Base-by-base conservation (phyloP, 2,888 invertebrate genomes). In the Ichneumon xanthorius region DNA sequence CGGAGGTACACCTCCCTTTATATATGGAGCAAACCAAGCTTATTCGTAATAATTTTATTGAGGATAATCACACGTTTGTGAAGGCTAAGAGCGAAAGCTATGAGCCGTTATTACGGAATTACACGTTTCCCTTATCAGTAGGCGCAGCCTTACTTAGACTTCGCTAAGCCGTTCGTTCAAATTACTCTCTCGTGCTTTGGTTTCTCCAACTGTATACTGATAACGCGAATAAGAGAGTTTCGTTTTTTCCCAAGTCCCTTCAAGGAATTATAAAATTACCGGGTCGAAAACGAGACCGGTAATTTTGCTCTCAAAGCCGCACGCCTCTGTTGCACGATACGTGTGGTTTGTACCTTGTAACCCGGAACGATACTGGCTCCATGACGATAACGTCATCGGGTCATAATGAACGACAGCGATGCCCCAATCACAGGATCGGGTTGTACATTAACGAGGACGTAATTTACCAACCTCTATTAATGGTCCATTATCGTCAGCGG, bases 61-160 rank as follows among this genome's bases (percentile, higher is more conserved):
- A 68, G 68, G 53, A 73, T 78, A 81, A 78, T 85, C 73, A 53
- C 72, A 81, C 70, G 55, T 61, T 75, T n/a, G 30, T 50, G 61
- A 26, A 63, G 58, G 26, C 14, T 53, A 61, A 33, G 67, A 72
- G 72, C 40, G 40, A 40, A 48, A 81, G 72, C 77, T 75, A 72
- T 50, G 73, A 77, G 72, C 78, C 63, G 67, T 68, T 68, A 81
- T 85, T 81, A 78, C 50, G 71, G 40, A 84, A 80, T 80, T 80
- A 80, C 81, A 71, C 53, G 65, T 33, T 45, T 61, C 50, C 50
- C 81, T 85, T 81, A 85, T 85, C 78, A 61, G 33, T 53, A 61
- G 30, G 73, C 48, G 7, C 73, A 75, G 73, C 68, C 78, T 22
- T 73, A 40, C 45, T 63, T 55, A 16, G 19, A n/a, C 63, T 48